Percentiles rank a stretch among this genome's conserved stretches.
Evolutionary conservation across 2,113 vertebrate genomes (phyloP).

Genomic region (Macquaria ambigua): DNA sequence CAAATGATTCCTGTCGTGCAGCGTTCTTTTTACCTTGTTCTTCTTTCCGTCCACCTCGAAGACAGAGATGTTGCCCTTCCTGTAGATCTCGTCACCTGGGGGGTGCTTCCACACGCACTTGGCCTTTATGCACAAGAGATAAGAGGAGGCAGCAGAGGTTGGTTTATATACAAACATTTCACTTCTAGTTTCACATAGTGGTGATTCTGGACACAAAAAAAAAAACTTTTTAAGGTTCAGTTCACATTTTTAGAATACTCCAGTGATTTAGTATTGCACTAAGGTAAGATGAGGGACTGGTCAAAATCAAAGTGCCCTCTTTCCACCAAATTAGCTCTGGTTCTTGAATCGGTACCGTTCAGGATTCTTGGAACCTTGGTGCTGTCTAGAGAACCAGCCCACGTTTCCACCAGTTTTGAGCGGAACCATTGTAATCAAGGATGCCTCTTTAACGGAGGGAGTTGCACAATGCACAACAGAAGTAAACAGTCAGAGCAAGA

Average conservation of each 20-base stretch:
- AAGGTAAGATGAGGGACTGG: not conserved
- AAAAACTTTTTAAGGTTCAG: not conserved
- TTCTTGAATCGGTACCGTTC: too few species aligned
- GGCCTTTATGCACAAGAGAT: slow-evolving; percentile 82
- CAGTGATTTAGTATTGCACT: too few species aligned
- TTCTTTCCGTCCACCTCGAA: slow-evolving; percentile 99
- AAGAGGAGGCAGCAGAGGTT: not conserved
- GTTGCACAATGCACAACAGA: too few species aligned
- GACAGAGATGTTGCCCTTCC: slow-evolving; percentile 95
- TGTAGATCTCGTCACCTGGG: slow-evolving; percentile 96
- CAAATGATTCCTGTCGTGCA: not conserved
- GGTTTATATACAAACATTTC: not conserved
- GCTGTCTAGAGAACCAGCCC: too few species aligned
- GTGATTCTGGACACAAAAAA: not conserved
- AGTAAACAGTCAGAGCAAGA: too few species aligned
- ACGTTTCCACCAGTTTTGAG: too few species aligned
- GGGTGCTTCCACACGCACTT: slow-evolving; percentile 99
- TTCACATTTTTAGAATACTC: not conserved
- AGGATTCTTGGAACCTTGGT: too few species aligned
- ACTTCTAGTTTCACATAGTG: not conserved
- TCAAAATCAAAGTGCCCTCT: not conserved
- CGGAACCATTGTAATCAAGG: too few species aligned
- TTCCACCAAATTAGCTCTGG: too few species aligned
- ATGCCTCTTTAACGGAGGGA: too few species aligned
- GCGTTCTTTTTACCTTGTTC: slow-evolving; percentile 89